Evolutionary conservation across 2,888 invertebrate species (phyloP), one percentile per base, ranked within the genome.

Genomic region (Drosophila falleni): DNA sequence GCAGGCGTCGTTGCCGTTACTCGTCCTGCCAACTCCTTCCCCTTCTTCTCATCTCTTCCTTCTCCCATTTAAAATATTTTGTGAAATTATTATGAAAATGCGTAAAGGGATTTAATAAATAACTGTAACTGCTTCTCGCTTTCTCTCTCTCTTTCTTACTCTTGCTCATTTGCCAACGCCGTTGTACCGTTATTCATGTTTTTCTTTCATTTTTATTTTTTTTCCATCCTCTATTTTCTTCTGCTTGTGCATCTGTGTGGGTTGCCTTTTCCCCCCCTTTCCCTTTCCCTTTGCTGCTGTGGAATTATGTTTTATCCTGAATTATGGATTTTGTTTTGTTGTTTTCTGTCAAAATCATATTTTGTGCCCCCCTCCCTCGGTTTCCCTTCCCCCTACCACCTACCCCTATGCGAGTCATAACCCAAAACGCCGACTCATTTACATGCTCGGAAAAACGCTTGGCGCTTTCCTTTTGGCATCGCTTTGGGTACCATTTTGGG

Each of bases 291-390:
- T 37, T 23, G 60, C 72, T 71, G 62, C 59, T 74, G 83, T 81
- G 84, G 89, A 89, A 88, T 89, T 91, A 90, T 89, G 89, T 86
- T 91, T 90, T 91, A 91, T 91, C 89, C 91, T 90, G 91, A 91
- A 86, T 91, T 91, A 91, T 91, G 91, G 89, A 91, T 89, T 91
- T 91, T 91, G 84, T 90, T 90, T 88, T 89, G 89, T 90, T 91
- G 89, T 89, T 91, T 90, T 90, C 91, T 91, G 91, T 91, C 90
- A 90, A 90, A 91, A 88, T 91, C 91, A 91, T 90, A 91, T 90
- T 91, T 84, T 81, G 76, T 80, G 63, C 74, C 77, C 55, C 50
- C 11, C 9, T 19, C 15, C 6, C 51, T 13, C 16, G 31, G 6
- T 10, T 31, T 16, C 29, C 39, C 33, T 49, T 33, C 16, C 29